A percentile compares a stretch with the other conserved stretches of the same genome.
phyloP scores from a whole-genome alignment of 2,797 vertebrate species.

The Sebastes oblongus region DNA sequence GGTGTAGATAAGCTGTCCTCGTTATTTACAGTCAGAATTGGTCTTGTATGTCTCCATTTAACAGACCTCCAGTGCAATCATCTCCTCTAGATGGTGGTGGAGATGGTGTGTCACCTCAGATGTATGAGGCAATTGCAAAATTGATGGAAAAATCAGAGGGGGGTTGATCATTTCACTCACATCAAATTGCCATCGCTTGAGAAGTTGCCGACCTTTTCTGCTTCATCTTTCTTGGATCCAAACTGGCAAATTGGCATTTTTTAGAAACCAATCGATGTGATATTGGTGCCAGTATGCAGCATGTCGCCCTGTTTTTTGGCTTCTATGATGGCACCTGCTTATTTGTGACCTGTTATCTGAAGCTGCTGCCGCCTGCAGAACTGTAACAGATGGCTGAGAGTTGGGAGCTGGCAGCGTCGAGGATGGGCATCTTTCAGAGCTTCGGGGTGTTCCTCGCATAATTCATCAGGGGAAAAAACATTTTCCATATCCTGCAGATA shows the following conservation, averaged over 20 bases:
- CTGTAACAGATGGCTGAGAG: conserved; percentile 62
- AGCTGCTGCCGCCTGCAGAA: conserved; percentile 45
- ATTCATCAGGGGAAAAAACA: conserved; percentile 3
- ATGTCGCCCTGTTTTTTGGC: conserved; percentile 23
- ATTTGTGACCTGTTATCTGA: conserved; percentile 53
- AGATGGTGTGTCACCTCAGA: conserved; percentile 28
- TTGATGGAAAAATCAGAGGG: conserved; percentile 60
- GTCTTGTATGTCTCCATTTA: background rate
- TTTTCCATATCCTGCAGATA: conserved; percentile 6
- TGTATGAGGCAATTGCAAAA: conserved; percentile 25
- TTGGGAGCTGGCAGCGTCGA: conserved; percentile 27
- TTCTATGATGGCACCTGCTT: conserved; percentile 52
- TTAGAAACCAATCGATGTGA: conserved; percentile 30
- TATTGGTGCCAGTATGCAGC: conserved; percentile 8
- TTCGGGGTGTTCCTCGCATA: conserved; percentile 26
- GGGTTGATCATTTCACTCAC: conserved; percentile 24
- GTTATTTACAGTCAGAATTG: background rate
- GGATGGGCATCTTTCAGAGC: conserved; percentile 34
- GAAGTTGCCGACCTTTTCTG: conserved; percentile 7
- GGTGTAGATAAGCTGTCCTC: background rate
- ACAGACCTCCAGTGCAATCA: conserved; percentile 32
- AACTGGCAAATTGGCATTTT: conserved; percentile 18
- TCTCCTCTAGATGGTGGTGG: background rate
- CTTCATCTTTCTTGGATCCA: conserved; percentile 13
- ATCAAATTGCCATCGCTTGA: conserved; percentile 33